Evolutionary conservation across 2,888 invertebrate genomes (phyloP), one percentile per base, ranked within the genome.

Genomic region (Sphaeridia pumilis): DNA sequence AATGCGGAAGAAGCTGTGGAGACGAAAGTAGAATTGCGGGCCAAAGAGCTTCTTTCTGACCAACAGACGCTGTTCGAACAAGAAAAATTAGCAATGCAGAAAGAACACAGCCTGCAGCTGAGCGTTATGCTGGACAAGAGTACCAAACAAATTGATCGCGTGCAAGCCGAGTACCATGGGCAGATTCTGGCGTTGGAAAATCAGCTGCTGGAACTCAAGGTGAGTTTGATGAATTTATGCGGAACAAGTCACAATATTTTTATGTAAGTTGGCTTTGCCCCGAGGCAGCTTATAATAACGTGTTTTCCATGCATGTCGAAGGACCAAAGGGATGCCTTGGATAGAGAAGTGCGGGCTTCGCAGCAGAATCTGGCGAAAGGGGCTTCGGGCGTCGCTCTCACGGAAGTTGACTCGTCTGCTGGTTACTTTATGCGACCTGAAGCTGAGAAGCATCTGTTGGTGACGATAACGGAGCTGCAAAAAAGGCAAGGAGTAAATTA

Each of bases 61-160:
- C 10, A 49, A 12, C 48, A 49, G 28, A 44, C 48, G 20, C 43
- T 49, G 17, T 53, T 17, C 34, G 56, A 56, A 26, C 27, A 49
- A 20, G 46, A 56, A 17, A 56, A 56, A 48, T 38, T 52, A 31
- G 38, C 31, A n/a, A 21, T 49, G 25, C 52, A 56, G n/a, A n/a
- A 45, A 28, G 28, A 52, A 20, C 48, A 52, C 42, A 49, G 26
- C 20, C 21, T 49, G 17, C 54, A 54, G 28, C 49, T 54, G 14
- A 49, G 49, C 36, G 24, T 22, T 22, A 36, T 54, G 10, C 28
- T 49, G 22, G 54, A 54, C 24, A 54, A 54, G 28, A 51, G 45
- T 22, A 36, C 38, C 34, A 38, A 22, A 4, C 54, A 54, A 36
- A 54, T 54, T 28, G 49, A 46, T 25, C 43, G 38, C 22, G 41